Conservation (phyloP, 2,113 vertebrate genomes). For the Cavia porcellus region DNA sequence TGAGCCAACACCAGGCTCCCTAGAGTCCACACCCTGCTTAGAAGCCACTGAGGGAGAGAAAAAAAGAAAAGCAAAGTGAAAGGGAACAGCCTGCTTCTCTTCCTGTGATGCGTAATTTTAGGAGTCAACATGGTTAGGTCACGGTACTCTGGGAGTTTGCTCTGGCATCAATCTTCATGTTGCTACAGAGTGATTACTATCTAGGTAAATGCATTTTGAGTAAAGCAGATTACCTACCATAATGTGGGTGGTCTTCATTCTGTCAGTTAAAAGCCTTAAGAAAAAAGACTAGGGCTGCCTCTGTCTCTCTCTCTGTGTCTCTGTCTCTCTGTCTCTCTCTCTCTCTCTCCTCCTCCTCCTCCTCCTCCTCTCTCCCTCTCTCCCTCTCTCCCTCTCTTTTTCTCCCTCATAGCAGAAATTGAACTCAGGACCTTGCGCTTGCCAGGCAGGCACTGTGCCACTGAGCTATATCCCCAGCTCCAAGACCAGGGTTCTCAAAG, state of each 20-base stretch:
- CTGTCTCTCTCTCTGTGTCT: no score
- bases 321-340: no score
- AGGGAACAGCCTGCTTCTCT: neutral
- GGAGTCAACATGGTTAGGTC: neutral
- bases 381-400: no score
- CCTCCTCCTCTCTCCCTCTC: no score
- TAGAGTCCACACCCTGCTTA: neutral
- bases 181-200: neutral
- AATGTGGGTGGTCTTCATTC: neutral
- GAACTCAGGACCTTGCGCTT: no score
- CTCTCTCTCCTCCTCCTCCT: no score
- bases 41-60: neutral
- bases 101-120: neutral
- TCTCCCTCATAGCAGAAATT: no score
- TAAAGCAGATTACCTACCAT: neutral
- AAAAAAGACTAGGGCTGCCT: neutral
- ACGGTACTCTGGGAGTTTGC: neutral
- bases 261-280: neutral
- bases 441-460: no score
- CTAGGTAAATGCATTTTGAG: neutral
- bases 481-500: neutral
- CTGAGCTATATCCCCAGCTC: no score
- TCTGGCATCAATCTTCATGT: neutral
- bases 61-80: neutral
- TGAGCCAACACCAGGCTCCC: neutral